phyloP scores from a whole-genome alignment of 1,140 invertebrate species.

The Maconellicoccus hirsutus region DNA sequence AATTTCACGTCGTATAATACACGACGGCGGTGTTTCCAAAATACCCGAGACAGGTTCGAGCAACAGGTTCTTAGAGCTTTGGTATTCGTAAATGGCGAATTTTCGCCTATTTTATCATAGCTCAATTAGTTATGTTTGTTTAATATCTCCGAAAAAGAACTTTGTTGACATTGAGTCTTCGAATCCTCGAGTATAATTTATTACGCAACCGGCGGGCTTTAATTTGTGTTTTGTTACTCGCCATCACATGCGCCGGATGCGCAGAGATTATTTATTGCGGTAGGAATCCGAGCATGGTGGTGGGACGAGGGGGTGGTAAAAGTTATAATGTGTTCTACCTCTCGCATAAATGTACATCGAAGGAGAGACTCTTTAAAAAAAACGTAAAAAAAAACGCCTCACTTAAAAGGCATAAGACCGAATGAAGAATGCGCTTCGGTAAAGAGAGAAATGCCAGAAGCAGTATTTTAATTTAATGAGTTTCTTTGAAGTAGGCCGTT shows the following conservation, averaged over 20 bases:
- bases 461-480: constrained; percentile 16
- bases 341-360: constrained; percentile 10
- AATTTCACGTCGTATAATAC: too few species aligned
- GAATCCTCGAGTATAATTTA: background rate
- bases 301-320: background rate
- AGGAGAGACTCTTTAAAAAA: background rate
- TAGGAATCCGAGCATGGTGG: background rate
- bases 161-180: background rate
- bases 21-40: too few species aligned
- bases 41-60: too few species aligned
- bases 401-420: constrained; percentile 3
- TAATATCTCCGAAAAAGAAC: background rate
- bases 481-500: constrained; percentile 20
- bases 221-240: constrained; percentile 15
- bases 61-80: too few species aligned
- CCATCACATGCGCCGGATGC: constrained; percentile 12
- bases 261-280: background rate
- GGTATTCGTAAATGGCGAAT: too few species aligned
- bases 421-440: background rate
- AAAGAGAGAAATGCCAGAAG: constrained; percentile 11
- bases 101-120: too few species aligned
- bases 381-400: constrained; percentile 4
- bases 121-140: too few species aligned
- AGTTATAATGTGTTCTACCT: constrained; percentile 7
- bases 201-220: background rate